phyloP scores from a whole-genome alignment of 2,888 invertebrate species.

The Acrobasis consociella region DNA sequence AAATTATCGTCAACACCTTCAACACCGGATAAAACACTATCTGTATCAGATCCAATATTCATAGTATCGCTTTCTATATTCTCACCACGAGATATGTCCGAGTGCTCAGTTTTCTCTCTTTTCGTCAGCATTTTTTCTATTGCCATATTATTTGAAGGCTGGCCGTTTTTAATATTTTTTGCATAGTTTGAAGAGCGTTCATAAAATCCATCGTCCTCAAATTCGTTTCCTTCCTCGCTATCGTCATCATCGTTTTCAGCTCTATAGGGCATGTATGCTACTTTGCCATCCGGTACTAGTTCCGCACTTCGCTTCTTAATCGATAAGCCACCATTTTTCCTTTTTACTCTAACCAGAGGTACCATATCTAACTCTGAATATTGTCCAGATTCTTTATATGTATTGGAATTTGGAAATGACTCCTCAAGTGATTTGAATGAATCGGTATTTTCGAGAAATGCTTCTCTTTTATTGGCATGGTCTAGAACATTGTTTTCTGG shows the following conservation, averaged over 20 bases:
- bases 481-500: conserved; percentile 40
- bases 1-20: conserved; percentile 70
- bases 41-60: conserved; percentile 67
- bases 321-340: conserved; percentile 51
- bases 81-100: conserved; percentile 34
- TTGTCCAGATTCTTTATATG: conserved; percentile 49
- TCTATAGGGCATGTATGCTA: conserved; percentile 62
- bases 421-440: conserved; percentile 69
- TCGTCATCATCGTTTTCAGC: conserved; percentile 71
- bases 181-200: conserved; percentile 63
- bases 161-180: conserved; percentile 37
- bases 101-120: conserved; percentile 30
- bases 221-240: conserved; percentile 76
- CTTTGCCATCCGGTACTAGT: conserved; percentile 58
- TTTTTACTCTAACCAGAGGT: conserved; percentile 70
- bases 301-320: conserved; percentile 60
- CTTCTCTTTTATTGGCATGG: conserved; percentile 56
- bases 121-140: conserved; percentile 32
- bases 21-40: conserved; percentile 62
- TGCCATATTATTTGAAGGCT: conserved; percentile 26
- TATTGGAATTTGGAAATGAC: conserved; percentile 64
- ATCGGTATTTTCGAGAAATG: conserved; percentile 45
- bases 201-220: conserved; percentile 75
- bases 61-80: conserved; percentile 46
- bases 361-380: conserved; percentile 49